Conservation (phyloP, 2,113 vertebrate species). For the Lichenostomus cassidix region DNA sequence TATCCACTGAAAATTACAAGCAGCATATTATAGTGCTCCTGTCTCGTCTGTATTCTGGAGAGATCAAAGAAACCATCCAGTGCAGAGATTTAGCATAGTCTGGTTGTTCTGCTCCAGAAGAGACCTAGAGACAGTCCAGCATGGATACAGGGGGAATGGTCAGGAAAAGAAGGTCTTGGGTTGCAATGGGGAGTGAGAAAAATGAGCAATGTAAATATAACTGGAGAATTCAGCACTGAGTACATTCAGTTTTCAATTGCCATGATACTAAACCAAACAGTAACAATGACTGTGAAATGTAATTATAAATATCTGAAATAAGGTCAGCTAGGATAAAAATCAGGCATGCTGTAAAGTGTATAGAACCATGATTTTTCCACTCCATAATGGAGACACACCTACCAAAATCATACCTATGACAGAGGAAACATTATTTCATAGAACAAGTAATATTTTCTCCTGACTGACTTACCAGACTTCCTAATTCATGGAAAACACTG, state of each 20-base stretch:
- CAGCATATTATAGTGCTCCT: not conserved
- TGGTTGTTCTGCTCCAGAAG: not conserved
- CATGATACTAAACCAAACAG: not conserved
- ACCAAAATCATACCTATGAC: not conserved
- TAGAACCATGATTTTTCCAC: not conserved
- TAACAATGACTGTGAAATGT: not conserved
- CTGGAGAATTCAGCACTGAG: not conserved
- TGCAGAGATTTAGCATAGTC: not conserved
- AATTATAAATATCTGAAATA: not conserved
- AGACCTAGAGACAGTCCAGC: not conserved
- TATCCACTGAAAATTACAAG: not conserved
- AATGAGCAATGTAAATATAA: not conserved
- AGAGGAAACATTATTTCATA: not conserved
- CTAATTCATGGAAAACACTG: not conserved
- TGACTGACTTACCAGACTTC: not conserved
- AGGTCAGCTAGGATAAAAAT: not conserved
- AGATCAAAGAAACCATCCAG: not conserved
- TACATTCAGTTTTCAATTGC: not conserved
- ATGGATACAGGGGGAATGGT: not conserved
- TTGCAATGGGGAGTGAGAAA: not conserved
- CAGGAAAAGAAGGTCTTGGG: not conserved
- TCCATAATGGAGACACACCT: not conserved
- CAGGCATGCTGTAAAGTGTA: not conserved
- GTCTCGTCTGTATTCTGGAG: not conserved
- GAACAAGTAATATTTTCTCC: not conserved